phyloP scores from a whole-genome alignment of 2,888 invertebrate species.

The Synergus japonicus region DNA sequence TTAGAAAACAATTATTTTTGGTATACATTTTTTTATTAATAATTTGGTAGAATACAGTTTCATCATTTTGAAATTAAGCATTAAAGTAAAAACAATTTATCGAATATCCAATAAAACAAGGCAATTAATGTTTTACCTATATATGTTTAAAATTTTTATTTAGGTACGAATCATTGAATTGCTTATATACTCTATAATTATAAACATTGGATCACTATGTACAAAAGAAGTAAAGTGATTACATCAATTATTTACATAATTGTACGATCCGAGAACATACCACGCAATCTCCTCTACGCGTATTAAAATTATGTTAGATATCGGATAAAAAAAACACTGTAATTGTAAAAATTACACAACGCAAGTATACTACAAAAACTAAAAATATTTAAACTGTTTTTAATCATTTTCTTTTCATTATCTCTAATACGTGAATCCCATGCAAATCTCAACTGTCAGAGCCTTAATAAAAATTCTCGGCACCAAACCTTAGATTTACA shows the following conservation, averaged over 20 bases:
- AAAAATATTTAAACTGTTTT: constrained; percentile 19
- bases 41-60: neutral
- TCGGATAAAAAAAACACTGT: constrained; percentile 2
- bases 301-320: constrained; percentile 17
- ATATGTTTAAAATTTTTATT: constrained; percentile 31
- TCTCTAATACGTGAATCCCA: neutral
- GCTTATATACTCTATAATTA: constrained; percentile 32
- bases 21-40: constrained; percentile 1
- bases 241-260: constrained; percentile 38
- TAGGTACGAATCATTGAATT: neutral
- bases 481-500: constrained; percentile 28
- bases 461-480: constrained; percentile 21
- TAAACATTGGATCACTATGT: constrained; percentile 36
- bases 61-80: constrained; percentile 11
- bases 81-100: constrained; percentile 24
- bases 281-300: constrained; percentile 11
- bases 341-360: constrained; percentile 16
- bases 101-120: constrained; percentile 7
- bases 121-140: neutral
- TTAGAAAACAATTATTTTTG: neutral
- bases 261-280: constrained; percentile 5
- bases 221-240: constrained; percentile 35
- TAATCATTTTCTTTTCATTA: neutral
- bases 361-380: constrained; percentile 6
- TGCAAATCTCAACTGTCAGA: neutral